Conservation (phyloP, 2,113 vertebrate genomes). For the Ceyx melanurus region DNA sequence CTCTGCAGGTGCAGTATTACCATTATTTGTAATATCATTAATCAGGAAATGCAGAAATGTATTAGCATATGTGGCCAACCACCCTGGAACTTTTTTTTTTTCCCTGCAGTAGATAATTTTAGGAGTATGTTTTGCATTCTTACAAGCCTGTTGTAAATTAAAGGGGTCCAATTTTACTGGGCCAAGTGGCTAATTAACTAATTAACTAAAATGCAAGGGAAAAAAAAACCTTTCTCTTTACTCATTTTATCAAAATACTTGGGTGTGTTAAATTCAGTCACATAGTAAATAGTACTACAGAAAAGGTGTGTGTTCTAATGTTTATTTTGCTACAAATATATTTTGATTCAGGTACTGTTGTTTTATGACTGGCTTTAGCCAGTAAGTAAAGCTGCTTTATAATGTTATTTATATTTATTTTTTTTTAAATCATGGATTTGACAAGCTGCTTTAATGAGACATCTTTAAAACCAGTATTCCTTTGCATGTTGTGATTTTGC, state of each 20-base stretch:
- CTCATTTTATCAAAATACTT: not conserved
- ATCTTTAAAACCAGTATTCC: not conserved
- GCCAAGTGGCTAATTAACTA: not conserved
- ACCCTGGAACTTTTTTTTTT: not conserved
- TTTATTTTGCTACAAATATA: not conserved
- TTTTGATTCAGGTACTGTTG: not conserved
- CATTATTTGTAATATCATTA: not conserved
- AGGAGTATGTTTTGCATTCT: not conserved
- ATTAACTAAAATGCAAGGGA: not conserved
- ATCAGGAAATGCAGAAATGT: not conserved
- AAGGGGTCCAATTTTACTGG: not conserved
- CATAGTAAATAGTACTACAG: not conserved
- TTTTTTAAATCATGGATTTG: not conserved
- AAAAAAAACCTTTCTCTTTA: not conserved
- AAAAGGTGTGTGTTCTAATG: not conserved
- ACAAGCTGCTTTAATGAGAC: not conserved
- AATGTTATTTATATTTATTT: not conserved
- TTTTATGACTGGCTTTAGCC: slow-evolving; percentile 6
- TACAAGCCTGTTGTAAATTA: not conserved
- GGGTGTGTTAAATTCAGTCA: not conserved
- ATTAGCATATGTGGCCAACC: not conserved
- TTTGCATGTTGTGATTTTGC: not conserved
- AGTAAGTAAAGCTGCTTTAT: not conserved
- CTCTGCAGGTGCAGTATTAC: not conserved
- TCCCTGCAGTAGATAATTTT: not conserved